Evolutionary conservation across 2,888 invertebrate genomes (phyloP).

Genomic region (Eupithecia exiguata): DNA sequence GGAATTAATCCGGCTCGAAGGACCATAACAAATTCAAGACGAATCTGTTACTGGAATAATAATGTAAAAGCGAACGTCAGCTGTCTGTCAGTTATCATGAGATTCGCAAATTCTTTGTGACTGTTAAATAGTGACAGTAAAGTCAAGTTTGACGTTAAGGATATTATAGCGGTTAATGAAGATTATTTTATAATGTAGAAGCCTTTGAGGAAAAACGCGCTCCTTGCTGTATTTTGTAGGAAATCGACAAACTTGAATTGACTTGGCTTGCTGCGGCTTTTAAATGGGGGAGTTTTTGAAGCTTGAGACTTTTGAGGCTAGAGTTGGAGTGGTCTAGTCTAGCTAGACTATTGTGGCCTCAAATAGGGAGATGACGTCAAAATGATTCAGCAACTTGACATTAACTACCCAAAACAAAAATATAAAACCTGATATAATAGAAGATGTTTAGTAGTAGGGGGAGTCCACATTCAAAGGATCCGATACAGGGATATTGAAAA

Average conservation of each 20-base stretch:
- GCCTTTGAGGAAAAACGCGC: neutral
- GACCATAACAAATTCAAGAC: slow-evolving; percentile 36
- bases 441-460: neutral
- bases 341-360: no score
- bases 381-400: neutral
- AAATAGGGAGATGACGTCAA: neutral
- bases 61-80: slow-evolving; percentile 48
- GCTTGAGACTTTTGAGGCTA: no score
- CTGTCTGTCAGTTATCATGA: slow-evolving; percentile 45
- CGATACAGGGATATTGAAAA: neutral
- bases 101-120: slow-evolving; percentile 43
- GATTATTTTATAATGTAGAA: neutral
- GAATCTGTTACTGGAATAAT: slow-evolving; percentile 46
- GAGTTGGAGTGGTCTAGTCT: no score
- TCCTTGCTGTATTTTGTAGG: neutral
- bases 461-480: neutral
- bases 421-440: neutral
- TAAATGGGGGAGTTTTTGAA: neutral
- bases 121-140: slow-evolving; percentile 20
- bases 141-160: slow-evolving; percentile 32
- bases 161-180: slow-evolving; percentile 12
- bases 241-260: neutral
- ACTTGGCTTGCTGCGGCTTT: neutral
- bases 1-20: slow-evolving; percentile 31
- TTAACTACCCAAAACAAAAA: neutral